Evolutionary conservation across 2,797 vertebrate species (phyloP).

Genomic region (Xerus rutilus): DNA sequence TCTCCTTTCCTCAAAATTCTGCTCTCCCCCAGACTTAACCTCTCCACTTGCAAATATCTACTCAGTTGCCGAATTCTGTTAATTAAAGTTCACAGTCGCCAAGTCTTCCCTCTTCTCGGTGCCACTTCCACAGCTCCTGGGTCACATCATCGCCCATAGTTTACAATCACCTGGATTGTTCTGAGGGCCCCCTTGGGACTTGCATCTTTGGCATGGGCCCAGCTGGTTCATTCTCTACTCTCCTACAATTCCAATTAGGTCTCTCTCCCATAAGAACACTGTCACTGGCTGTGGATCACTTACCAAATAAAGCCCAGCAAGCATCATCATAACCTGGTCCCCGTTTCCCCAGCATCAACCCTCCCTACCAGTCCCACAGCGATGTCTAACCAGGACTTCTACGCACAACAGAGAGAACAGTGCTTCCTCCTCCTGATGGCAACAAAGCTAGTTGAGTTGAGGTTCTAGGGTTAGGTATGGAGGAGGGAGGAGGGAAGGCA

Average conservation of each 20-base stretch:
- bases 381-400: background rate
- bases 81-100: background rate
- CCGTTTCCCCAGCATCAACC: background rate
- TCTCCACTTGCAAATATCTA: background rate
- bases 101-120: background rate
- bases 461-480: background rate
- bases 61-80: background rate
- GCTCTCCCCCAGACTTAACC: background rate
- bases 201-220: no score
- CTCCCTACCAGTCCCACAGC: background rate
- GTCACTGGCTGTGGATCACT: background rate
- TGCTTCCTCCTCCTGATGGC: background rate
- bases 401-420: no score
- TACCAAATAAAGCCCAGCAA: background rate
- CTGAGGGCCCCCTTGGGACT: background rate
- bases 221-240: background rate
- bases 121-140: background rate
- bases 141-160: background rate
- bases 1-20: background rate
- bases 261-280: background rate
- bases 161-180: rapidly evolving
- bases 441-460: background rate
- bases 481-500: no score
- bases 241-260: background rate
- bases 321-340: background rate